Evolutionary conservation across 2,797 vertebrate species (phyloP), one percentile per base, ranked within the genome.

Genomic region (Passerculus sandwichensis): DNA sequence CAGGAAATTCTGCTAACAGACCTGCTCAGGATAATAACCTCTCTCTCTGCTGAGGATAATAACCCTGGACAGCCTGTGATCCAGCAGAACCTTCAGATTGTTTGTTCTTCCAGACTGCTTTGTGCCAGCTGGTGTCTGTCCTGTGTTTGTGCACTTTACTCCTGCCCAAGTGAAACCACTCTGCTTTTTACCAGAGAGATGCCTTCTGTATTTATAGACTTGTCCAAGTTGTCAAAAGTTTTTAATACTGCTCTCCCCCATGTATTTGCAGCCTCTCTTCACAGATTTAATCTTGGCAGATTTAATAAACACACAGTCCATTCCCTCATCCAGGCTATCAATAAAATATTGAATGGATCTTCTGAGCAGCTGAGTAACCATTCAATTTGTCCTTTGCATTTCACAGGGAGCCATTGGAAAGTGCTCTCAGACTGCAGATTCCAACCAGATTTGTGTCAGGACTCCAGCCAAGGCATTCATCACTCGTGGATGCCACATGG

Each of bases 271-370:
- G 94, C 38, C 8, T 5, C 82, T 94, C 85, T 75, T 85, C 4
- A 4, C 79, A 89, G 93, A 94, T 96, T 81, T 91, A 93, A 89
- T 95, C 88, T 95, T 94, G 94, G 91, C 94, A 96, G 89, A 72
- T 96, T 94, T 96, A 95, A 96, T 95, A 96, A 96, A 92, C 54
- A 69, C 88, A 36, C 65, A 91, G 81, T 65, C 91, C 73, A 42
- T 93, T 96, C 85, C 85, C 66, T 93, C 88, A 89, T 74, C 75
- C 76, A 69, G 79, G 76, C 82, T 88, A 94, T 96, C 96, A 95
- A 96, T 96, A 93, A 96, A 92, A 92, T 95, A 96, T 94, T 83
- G 96, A 94, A 65, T 88, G 65, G 85, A 56, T 92, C 89, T 92
- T 92, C 84, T 44, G 87, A 93, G 83, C 69, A 94, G 79, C 93